These are phyloP conservation scores for Plodia interpunctella DNA, from an alignment of 1,140 invertebrate species.

Conservation along the genomic window DNA sequence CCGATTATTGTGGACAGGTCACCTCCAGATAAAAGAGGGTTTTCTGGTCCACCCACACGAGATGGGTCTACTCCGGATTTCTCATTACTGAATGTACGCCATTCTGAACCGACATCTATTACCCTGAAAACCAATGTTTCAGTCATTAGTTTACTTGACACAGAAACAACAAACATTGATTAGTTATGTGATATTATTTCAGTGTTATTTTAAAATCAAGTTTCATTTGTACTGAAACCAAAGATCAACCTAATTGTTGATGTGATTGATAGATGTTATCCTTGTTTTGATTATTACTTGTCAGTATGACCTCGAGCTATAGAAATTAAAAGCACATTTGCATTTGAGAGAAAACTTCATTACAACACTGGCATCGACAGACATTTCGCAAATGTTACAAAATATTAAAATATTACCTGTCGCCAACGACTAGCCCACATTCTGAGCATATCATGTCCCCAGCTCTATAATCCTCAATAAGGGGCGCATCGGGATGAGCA, in stretches of 20 bases:
- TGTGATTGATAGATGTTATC: background rate
- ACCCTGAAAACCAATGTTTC: slow-evolving; percentile 81
- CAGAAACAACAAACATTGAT: too few relatives aligned
- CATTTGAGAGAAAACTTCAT: slow-evolving; percentile 11
- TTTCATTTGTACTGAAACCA: too few relatives aligned
- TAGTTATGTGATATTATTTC: too few relatives aligned
- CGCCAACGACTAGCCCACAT: slow-evolving; percentile 99
- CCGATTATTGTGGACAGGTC: slow-evolving; percentile 99
- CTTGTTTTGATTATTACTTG: background rate
- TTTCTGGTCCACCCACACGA: slow-evolving; percentile 98
- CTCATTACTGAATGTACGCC: slow-evolving; percentile 99
- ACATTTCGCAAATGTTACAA: slow-evolving; percentile 34
- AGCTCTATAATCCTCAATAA: slow-evolving; percentile 98
- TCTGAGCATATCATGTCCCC: slow-evolving; percentile 99
- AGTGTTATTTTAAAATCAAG: too few relatives aligned
- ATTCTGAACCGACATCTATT: slow-evolving; percentile 99
- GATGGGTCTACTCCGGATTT: slow-evolving; percentile 97
- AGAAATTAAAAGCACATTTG: slow-evolving; percentile 23
- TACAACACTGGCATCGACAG: slow-evolving; percentile 17
- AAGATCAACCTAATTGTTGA: too few relatives aligned
- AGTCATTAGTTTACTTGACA: background rate
- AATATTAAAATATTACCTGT: slow-evolving; percentile 83
- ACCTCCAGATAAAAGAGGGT: slow-evolving; percentile 95
- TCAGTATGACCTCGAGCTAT: slow-evolving; percentile 23
- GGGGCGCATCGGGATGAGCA: slow-evolving; percentile 95